phyloP scores from a whole-genome alignment of 2,797 vertebrate species.

The Macropus fuliginosus region DNA sequence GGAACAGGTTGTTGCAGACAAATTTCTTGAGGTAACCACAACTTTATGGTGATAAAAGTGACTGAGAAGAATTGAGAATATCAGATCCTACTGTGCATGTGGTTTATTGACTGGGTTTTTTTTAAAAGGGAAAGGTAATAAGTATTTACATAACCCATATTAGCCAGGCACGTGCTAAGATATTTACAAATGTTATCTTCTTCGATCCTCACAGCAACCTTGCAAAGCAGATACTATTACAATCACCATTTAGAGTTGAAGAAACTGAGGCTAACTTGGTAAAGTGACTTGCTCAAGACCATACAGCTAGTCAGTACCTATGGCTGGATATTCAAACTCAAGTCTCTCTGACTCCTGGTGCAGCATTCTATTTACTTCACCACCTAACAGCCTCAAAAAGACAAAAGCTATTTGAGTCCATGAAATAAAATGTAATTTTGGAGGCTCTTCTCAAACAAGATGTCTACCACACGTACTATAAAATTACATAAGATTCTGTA shows the following conservation, averaged over 20 bases:
- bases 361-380: not conserved
- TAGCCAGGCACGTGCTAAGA: not conserved
- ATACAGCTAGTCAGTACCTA: not conserved
- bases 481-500: not conserved
- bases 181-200: not conserved
- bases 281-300: slow-evolving; percentile 18
- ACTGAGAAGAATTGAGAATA: too few species aligned
- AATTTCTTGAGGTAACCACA: too few species aligned
- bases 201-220: not conserved
- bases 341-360: not conserved
- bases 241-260: not conserved
- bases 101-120: too few species aligned
- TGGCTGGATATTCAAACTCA: slow-evolving; percentile 2
- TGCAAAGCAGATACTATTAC: not conserved
- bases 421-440: not conserved
- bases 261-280: slow-evolving; percentile 11
- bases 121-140: not conserved
- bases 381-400: not conserved
- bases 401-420: not conserved
- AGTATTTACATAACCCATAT: slow-evolving; percentile 1
- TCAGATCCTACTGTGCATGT: too few species aligned
- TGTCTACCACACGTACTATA: not conserved
- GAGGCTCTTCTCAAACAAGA: not conserved
- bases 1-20: not conserved
- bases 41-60: too few species aligned